These are phyloP conservation scores for Meandrusa payeni DNA, from an alignment of 2,888 invertebrate genomes.

Conservation along the genomic window DNA sequence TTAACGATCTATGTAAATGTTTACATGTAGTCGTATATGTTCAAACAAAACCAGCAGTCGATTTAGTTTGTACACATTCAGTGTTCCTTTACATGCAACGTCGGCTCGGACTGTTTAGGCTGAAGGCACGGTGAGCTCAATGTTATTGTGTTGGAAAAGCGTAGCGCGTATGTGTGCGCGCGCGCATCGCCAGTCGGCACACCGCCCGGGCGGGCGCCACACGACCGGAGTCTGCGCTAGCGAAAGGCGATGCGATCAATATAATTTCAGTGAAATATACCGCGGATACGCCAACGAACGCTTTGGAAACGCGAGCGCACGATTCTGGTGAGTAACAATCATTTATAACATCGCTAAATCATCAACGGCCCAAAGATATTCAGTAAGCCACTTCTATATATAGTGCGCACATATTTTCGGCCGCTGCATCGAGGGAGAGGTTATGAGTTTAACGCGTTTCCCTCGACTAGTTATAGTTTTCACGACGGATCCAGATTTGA, in stretches of 20 bases:
- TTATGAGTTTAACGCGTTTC: constrained; percentile 51
- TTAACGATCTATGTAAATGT: too few species aligned
- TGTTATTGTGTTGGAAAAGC: constrained; percentile 25
- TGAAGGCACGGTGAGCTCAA: constrained; percentile 20
- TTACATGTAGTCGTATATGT: too few species aligned
- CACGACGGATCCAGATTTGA: constrained; percentile 26
- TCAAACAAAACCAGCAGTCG: too few species aligned
- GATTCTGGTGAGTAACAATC: constrained; percentile 70
- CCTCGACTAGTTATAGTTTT: constrained; percentile 31
- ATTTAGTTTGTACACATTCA: not conserved
- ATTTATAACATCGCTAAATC: constrained; percentile 16
- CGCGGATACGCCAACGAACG: constrained; percentile 60
- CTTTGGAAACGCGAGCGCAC: constrained; percentile 60
- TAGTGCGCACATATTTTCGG: constrained; percentile 65
- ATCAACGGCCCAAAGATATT: constrained; percentile 24
- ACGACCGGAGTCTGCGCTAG: constrained; percentile 78
- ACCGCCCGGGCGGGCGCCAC: constrained; percentile 80
- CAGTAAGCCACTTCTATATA: constrained; percentile 43
- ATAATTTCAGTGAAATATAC: constrained; percentile 70
- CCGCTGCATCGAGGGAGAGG: constrained; percentile 54
- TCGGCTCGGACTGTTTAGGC: not conserved
- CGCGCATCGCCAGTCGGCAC: constrained; percentile 68
- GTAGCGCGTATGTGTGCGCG: constrained; percentile 34
- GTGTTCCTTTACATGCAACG: constrained; percentile 3
- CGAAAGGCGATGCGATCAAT: constrained; percentile 60